A percentile compares a stretch with the other conserved stretches of the same genome.
These are phyloP conservation scores for Harmothoe impar DNA, from an alignment of 2,888 invertebrate species.

Conservation along the genomic window DNA sequence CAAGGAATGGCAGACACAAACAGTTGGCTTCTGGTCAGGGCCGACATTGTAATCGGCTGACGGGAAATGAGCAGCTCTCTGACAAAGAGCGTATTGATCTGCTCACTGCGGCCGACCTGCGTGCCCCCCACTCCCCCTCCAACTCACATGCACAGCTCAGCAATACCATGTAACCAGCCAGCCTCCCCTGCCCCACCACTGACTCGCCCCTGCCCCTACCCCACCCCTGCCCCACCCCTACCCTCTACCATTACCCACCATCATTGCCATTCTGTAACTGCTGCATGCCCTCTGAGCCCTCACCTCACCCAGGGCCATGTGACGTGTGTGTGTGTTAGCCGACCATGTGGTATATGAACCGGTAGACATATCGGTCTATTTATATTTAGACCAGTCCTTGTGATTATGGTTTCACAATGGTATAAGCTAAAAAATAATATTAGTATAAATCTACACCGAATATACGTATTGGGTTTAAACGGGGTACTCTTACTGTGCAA, in stretches of 20 bases:
- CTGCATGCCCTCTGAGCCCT: no score
- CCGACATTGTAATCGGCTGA: slow-evolving; percentile 8
- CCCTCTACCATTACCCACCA: not conserved
- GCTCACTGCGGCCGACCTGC: not conserved
- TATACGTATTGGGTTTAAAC: no score
- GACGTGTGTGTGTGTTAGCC: no score
- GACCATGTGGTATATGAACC: no score
- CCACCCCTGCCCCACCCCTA: not conserved
- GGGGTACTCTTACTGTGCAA: no score
- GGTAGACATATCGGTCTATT: no score
- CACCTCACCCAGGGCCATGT: not conserved
- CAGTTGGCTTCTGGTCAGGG: not conserved
- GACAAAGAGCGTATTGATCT: slow-evolving; percentile 34
- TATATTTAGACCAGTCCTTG: no score
- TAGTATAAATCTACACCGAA: no score
- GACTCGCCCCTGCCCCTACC: not conserved
- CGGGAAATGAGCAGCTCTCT: slow-evolving; percentile 6
- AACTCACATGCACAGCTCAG: not conserved
- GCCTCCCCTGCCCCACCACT: not conserved
- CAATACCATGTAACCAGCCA: not conserved
- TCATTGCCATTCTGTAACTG: not conserved
- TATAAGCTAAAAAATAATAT: no score
- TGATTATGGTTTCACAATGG: no score
- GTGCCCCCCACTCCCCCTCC: not conserved
- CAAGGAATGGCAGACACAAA: not conserved